Conservation (phyloP, 1,140 invertebrate genomes). For the Bombus turneri region DNA sequence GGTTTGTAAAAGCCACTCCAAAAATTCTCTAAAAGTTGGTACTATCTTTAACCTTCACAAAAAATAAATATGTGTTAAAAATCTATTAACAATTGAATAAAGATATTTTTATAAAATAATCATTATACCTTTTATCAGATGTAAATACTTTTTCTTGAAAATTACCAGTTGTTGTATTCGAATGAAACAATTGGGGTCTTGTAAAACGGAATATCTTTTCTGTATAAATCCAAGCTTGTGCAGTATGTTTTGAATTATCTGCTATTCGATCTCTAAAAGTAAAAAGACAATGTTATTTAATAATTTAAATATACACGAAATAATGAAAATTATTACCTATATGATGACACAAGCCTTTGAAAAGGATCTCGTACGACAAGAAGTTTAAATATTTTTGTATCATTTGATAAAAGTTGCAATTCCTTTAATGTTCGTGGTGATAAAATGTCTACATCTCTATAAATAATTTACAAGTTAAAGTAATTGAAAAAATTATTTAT, state of each 20-base stretch:
- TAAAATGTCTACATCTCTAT: conserved; percentile 74
- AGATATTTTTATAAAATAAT: not conserved
- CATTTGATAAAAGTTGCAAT: conserved; percentile 62
- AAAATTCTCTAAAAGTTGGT: conserved; percentile 80
- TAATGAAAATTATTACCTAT: conserved; percentile 70
- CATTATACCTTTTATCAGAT: conserved; percentile 71
- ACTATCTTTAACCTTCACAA: conserved; percentile 75
- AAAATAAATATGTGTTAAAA: not conserved
- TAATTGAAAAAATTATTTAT: not conserved
- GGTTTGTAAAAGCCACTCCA: conserved; percentile 76
- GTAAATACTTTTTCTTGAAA: conserved; percentile 75
- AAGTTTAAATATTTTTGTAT: conserved; percentile 76
- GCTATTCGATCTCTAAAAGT: conserved; percentile 80
- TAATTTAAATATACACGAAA: not conserved
- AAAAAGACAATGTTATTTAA: not conserved
- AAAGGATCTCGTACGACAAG: conserved; percentile 83
- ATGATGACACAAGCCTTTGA: conserved; percentile 82
- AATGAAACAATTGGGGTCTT: conserved; percentile 76
- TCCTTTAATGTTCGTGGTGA: conserved; percentile 64
- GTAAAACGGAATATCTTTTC: conserved; percentile 78
- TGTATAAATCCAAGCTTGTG: conserved; percentile 78
- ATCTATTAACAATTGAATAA: not conserved
- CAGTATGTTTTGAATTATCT: conserved; percentile 78
- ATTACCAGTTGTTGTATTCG: conserved; percentile 63
- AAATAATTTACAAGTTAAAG: conserved; percentile 49